Base-by-base conservation (phyloP, 2,113 vertebrate species). In the Indicator maculatus region DNA sequence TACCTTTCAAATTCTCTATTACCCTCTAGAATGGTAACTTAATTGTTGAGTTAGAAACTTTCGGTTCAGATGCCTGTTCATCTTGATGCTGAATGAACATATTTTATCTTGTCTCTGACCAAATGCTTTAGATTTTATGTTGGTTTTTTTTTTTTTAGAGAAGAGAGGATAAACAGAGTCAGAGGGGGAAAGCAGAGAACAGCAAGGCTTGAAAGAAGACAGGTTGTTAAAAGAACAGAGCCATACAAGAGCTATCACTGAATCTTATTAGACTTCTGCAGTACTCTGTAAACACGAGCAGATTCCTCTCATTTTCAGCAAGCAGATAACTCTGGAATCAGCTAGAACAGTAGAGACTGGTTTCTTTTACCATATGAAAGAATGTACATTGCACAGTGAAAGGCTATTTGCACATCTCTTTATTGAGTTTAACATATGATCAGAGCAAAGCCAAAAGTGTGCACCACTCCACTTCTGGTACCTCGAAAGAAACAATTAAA, bases 241-340 rank as follows among this genome's bases (percentile, higher is more conserved):
- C 64, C 47, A 47, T 27, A 24, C 26, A 61, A 92, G 70, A 93
- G 63, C 58, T 90, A 81, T 92, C 88, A 92, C 80, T 78, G 88
- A 88, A 92, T 72, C 61, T 75, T 83, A 78, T 38, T 81, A 90
- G 61, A 77, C 47, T 86, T 95, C 60, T 92, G 84, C 55, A 44
- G 24, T 75, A 61, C 71, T 79, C 39, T 31, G 56, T 88, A 84
- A 94, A 81, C 61, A 75, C 5, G 23, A 88, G 69, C 53, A 78
- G 76, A 92, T 60, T 88, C 31, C 73, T 80, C 72, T 30, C 76
- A 80, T 88, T 86, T 95, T 94, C 93, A 90, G 80, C 55, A 90
- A 90, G 61, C 60, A 53, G 58, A 78, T 81, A 81, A 81, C 53
- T 90, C 39, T 27, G n/a, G 33, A 83, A 90, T n/a, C 11, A 7